A percentile compares a stretch with the other conserved stretches of the same genome.
Evolutionary conservation across 1,140 invertebrate species (phyloP).

Genomic region (Pteromalus puparum): DNA sequence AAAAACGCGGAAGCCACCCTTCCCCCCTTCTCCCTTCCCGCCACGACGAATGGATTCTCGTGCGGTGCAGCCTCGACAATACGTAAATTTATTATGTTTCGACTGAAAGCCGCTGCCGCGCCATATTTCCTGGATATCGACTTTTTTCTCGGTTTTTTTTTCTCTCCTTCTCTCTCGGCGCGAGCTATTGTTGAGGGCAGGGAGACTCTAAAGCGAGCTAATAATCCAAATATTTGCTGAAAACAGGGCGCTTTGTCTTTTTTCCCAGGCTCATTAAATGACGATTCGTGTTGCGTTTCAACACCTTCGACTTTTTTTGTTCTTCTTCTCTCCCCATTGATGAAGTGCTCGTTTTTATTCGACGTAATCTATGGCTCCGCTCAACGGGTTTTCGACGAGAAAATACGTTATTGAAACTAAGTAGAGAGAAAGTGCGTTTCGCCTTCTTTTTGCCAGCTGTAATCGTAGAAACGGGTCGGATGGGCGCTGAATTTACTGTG

Average conservation of each 20-base stretch:
- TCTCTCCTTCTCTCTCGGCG: background rate
- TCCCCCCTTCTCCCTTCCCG: background rate
- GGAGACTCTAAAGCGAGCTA: conserved; percentile 34
- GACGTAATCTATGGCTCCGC: background rate
- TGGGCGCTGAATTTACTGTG: too few species aligned
- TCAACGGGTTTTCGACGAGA: background rate
- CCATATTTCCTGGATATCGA: conserved; percentile 16
- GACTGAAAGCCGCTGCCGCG: background rate
- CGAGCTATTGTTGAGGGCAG: conserved; percentile 20
- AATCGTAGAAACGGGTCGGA: too few species aligned
- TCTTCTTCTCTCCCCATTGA: conserved; percentile 10
- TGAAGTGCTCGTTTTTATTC: background rate
- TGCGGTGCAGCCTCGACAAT: conserved; percentile 24
- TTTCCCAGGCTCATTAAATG: conserved; percentile 49
- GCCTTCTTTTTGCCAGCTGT: too few species aligned
- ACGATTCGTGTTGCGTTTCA: conserved; percentile 23
- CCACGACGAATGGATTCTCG: conserved; percentile 30
- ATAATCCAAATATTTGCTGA: conserved; percentile 54
- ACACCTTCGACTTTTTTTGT: conserved; percentile 9
- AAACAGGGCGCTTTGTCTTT: conserved; percentile 50
- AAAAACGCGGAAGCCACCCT: conserved; percentile 48
- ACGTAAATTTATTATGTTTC: conserved; percentile 52
- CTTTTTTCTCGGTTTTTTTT: background rate
- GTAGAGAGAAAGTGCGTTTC: too few species aligned
- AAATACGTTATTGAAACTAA: background rate